Evolutionary conservation across 2,797 vertebrate genomes (phyloP).

Genomic region (Telmatherina bonti): DNA sequence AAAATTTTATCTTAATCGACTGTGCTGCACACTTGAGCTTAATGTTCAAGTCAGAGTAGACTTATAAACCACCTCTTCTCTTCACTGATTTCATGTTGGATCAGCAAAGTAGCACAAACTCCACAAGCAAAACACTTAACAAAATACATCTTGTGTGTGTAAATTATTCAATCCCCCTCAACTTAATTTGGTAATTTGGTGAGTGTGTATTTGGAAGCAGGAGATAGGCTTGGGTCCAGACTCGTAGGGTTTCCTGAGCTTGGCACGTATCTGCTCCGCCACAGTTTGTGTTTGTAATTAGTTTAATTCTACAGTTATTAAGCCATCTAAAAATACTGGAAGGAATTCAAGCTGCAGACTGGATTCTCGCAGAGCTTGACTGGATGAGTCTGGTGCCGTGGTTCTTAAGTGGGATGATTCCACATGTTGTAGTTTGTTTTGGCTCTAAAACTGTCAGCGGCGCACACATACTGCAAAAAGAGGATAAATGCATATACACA

Average conservation of each 20-base stretch:
- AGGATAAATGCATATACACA: neutral
- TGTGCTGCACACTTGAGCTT: constrained; percentile 15
- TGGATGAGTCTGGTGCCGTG: constrained; percentile 63
- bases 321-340: constrained; percentile 56
- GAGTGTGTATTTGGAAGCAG: constrained; percentile 35
- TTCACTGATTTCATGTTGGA: neutral
- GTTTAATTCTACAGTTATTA: constrained; percentile 75
- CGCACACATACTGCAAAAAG: constrained; percentile 12
- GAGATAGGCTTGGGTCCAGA: constrained; percentile 59
- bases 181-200: constrained; percentile 49
- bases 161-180: constrained; percentile 44
- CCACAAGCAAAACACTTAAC: constrained; percentile 33
- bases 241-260: constrained; percentile 52
- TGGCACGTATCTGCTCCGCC: constrained; percentile 27
- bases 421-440: constrained; percentile 63
- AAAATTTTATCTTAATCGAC: constrained; percentile 22
- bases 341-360: constrained; percentile 55
- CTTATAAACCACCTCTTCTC: neutral
- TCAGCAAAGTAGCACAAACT: neutral
- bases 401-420: constrained; percentile 61
- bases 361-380: constrained; percentile 58
- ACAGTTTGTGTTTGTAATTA: constrained; percentile 69
- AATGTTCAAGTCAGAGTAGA: constrained; percentile 1
- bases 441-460: constrained; percentile 32
- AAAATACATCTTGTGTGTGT: constrained; percentile 35